These are phyloP conservation scores for Chelonoidis abingdonii DNA, from an alignment of 2,113 vertebrate species.

Conservation along the genomic window DNA sequence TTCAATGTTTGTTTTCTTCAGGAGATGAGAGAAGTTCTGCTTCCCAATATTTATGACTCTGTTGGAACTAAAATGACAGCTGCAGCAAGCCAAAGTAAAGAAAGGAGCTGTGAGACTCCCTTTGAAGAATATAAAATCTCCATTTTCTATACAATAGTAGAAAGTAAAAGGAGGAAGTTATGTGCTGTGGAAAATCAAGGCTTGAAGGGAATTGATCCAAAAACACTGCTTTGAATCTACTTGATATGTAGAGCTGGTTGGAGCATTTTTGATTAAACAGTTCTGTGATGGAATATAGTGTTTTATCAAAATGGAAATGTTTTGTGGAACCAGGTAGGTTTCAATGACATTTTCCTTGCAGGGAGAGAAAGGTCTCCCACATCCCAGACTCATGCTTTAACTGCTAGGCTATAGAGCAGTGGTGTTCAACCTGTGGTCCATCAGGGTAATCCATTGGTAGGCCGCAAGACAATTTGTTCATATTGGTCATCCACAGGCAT, in stretches of 20 bases:
- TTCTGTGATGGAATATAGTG: background rate
- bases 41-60: background rate
- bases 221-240: conserved; percentile 40
- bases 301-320: background rate
- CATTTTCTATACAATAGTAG: conserved; percentile 18
- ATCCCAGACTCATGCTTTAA: background rate
- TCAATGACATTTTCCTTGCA: conserved; percentile 37
- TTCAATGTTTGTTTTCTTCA: background rate
- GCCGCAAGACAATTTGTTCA: too few species aligned
- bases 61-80: background rate
- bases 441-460: too few species aligned
- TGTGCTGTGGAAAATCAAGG: conserved; percentile 16
- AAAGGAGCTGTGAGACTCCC: conserved; percentile 5
- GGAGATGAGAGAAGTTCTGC: background rate
- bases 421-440: too few species aligned
- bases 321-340: background rate
- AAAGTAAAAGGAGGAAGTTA: conserved; percentile 41
- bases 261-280: background rate
- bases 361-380: background rate
- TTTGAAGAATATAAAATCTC: conserved; percentile 61
- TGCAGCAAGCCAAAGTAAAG: conserved; percentile 34
- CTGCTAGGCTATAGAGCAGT: background rate
- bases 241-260: background rate
- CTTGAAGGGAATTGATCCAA: conserved; percentile 57
- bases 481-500: too few species aligned